These are phyloP conservation scores for Aythya baeri DNA, from an alignment of 2,113 vertebrate species.

Conservation along the genomic window DNA sequence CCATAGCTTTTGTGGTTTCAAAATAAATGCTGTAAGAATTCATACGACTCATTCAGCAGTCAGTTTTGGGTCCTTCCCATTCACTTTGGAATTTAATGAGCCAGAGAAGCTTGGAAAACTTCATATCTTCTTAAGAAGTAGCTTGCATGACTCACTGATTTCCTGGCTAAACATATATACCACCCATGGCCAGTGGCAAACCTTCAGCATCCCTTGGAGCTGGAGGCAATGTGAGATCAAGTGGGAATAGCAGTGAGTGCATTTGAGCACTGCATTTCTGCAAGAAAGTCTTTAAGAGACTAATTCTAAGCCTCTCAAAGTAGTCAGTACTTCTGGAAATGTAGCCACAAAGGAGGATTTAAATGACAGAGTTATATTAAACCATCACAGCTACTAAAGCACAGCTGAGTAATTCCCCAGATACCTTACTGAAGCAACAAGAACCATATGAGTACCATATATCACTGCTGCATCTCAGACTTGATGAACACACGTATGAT, in stretches of 20 bases:
- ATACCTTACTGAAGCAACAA: background rate
- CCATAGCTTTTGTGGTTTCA: background rate
- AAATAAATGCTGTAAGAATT: background rate
- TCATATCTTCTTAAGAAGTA: slow-evolving; percentile 7
- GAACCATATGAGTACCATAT: background rate
- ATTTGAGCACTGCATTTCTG: background rate
- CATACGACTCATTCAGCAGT: background rate
- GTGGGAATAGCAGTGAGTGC: background rate
- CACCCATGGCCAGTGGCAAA: background rate
- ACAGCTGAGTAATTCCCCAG: background rate
- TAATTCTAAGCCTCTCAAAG: background rate
- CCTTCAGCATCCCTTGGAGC: background rate
- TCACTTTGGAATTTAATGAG: slow-evolving; percentile 22
- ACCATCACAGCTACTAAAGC: background rate
- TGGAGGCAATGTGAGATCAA: background rate
- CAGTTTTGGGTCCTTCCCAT: background rate
- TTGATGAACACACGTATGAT: background rate
- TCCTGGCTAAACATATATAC: background rate
- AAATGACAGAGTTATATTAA: background rate
- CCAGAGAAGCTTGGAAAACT: background rate
- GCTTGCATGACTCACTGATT: slow-evolving; percentile 30
- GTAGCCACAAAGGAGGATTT: background rate
- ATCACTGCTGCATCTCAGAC: background rate
- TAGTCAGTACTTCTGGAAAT: background rate
- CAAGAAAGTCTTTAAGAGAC: background rate